A percentile compares a stretch with the other conserved stretches of the same genome.
Evolutionary conservation across 2,797 vertebrate genomes (phyloP).

Genomic region (Micropoecilia bifurca): DNA sequence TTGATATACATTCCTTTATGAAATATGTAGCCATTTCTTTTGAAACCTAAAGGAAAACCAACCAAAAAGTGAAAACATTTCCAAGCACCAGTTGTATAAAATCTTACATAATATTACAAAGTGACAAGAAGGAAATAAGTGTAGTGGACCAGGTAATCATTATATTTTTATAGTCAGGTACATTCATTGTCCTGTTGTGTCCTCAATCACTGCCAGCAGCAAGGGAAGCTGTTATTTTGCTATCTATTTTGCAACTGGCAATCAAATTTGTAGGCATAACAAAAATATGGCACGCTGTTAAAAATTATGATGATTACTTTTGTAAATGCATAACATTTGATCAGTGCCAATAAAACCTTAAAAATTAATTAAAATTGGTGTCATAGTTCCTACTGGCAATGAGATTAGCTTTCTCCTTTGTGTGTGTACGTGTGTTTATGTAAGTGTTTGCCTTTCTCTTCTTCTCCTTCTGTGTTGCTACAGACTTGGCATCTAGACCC

Average conservation of each 20-base stretch:
- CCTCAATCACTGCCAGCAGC: background rate
- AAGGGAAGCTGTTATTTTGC: background rate
- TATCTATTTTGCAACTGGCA: background rate
- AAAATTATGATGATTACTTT: background rate
- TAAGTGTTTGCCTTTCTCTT: background rate
- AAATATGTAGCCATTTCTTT: background rate
- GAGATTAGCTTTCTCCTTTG: background rate
- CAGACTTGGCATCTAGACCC: background rate
- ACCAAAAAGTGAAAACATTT: background rate
- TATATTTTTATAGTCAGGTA: background rate
- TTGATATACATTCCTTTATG: background rate
- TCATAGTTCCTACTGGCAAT: constrained; percentile 1
- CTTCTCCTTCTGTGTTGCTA: background rate
- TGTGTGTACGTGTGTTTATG: background rate
- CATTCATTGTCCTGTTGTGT: background rate
- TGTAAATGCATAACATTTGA: background rate
- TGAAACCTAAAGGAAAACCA: background rate
- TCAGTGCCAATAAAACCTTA: background rate
- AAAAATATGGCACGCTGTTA: background rate
- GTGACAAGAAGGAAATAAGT: background rate
- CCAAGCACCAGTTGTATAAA: background rate
- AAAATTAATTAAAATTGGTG: background rate
- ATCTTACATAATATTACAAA: background rate
- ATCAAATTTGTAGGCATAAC: background rate
- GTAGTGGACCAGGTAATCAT: background rate